Percentiles rank a stretch among this genome's conserved stretches.
phyloP scores from a whole-genome alignment of 2,797 vertebrate genomes.

The Lepilemur ruficaudatus region DNA sequence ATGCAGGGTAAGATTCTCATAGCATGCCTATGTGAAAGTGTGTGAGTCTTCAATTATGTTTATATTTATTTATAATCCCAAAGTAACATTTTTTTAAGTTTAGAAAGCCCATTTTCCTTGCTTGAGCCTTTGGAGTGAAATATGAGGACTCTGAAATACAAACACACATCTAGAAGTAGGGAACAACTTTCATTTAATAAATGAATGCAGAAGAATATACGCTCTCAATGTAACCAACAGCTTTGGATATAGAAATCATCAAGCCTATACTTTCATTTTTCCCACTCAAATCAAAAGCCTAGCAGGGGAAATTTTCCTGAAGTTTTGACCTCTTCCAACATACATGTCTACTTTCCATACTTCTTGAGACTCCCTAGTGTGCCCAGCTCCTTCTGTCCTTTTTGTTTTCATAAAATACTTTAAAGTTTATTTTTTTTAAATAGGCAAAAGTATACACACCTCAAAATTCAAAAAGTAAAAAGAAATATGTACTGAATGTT shows the following conservation, averaged over 20 bases:
- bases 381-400: neutral
- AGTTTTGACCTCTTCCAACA: neutral
- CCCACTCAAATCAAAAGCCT: neutral
- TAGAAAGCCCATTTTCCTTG: neutral
- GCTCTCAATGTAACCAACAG: neutral
- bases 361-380: neutral
- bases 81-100: neutral
- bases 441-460: neutral
- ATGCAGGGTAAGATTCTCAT: neutral
- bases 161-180: neutral
- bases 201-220: neutral
- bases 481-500: neutral
- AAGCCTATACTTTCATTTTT: neutral
- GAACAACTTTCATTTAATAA: neutral
- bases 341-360: neutral
- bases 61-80: neutral
- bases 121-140: neutral
- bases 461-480: neutral
- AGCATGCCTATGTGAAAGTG: neutral
- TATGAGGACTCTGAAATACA: slow-evolving; percentile 16
- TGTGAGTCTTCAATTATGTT: neutral
- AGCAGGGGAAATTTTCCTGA: neutral
- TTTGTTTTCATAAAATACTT: neutral
- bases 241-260: neutral
- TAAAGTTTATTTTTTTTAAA: neutral